Evolutionary conservation across 53 echinoderm and acorn worm species (phyloP), one percentile per base, ranked within the genome.

Genomic region (Echinometra lucunter): DNA sequence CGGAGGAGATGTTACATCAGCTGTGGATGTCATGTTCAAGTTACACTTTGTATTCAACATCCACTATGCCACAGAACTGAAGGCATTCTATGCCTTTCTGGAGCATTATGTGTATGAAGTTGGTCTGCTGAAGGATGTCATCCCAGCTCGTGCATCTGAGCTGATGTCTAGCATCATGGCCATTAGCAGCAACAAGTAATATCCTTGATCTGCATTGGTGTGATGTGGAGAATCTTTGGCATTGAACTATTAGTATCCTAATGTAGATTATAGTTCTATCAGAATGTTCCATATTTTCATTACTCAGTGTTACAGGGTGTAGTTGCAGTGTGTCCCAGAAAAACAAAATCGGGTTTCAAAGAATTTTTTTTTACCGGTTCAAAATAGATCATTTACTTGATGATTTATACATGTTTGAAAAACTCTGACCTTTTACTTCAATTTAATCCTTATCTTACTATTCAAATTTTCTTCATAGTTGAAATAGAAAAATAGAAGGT

Each of bases 151-250:
- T 37, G 80, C 80, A 37, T 38, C 37, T 37, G 80, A 80, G 80
- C 80, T 80, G 80, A 80, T 80, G 80, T 37, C 80, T 37, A 80
- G 80, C 80, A 80, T 80, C 80, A 80, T 42, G 37, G 80, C 80
- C 42, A 37, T 80, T 37, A 42, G 80, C 80, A 80, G 80, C 80
- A 80, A 80, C 37, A 38, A 80, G 37, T 80, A 42, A 38, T 80
- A 80, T 80, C 63, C 63, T 63, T 63, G 63, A 63, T 63, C 63
- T 63, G 63, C 63, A 63, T 63, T 63, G 63, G 63, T 13, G 63
- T 63, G 63, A 63, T 63, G 63, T 63, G 63, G 63, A 63, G 63
- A 63, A 63, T 63, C 63, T 63, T 63, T 63, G 63, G 63, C 63
- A 63, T 63, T 8, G 63, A 63, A 63, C 63, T 63, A 13, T 13